phyloP scores from a whole-genome alignment of 2,113 vertebrate genomes.

The Anhinga rufa region DNA sequence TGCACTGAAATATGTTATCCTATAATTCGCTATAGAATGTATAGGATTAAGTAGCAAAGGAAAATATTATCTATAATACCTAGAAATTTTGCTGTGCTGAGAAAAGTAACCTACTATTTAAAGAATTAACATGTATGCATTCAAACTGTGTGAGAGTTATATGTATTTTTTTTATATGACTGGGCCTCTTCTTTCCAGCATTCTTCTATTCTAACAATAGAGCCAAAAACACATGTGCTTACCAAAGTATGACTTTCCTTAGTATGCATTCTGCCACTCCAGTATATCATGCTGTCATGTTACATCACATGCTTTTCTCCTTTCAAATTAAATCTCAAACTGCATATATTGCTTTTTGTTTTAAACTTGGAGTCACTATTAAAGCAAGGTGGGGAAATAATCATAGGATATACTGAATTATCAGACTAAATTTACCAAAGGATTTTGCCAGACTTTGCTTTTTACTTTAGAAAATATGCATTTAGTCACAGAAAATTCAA shows the following conservation, averaged over 20 bases:
- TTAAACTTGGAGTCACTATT: background rate
- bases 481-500: background rate
- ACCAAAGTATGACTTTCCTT: background rate
- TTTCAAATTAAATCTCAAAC: background rate
- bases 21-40: background rate
- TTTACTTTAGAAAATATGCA: background rate
- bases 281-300: background rate
- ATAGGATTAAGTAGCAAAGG: background rate
- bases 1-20: background rate
- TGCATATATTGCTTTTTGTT: background rate
- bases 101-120: background rate
- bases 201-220: background rate
- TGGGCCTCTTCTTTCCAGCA: background rate
- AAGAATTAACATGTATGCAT: background rate
- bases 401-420: background rate
- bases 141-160: background rate
- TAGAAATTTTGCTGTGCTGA: background rate
- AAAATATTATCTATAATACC: background rate
- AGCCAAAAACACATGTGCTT: background rate
- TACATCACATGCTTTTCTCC: background rate
- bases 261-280: background rate
- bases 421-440: background rate
- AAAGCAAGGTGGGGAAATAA: background rate
- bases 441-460: background rate
- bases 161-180: background rate